Conservation (phyloP, 1,140 invertebrate genomes). For the Sarcophaga peregrina region DNA sequence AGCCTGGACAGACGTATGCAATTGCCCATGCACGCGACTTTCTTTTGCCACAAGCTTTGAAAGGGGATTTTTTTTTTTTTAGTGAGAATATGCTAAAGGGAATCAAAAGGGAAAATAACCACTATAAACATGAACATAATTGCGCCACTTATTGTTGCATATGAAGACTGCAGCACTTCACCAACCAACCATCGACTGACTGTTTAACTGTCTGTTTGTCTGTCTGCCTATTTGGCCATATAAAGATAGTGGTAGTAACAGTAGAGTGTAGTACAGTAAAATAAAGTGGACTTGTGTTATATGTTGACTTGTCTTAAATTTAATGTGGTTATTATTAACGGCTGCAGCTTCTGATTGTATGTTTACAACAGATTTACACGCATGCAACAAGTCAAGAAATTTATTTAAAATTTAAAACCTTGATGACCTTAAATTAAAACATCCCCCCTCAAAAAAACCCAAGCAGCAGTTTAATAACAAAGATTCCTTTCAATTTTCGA, state of each 20-base stretch:
- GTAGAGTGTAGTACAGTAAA: not conserved
- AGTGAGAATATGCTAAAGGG: not conserved
- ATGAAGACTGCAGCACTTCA: not conserved
- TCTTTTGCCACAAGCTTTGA: not conserved
- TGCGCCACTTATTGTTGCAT: slow-evolving; percentile 9
- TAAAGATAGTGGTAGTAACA: too few species aligned
- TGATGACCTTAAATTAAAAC: slow-evolving; percentile 8
- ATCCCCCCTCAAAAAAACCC: too few species aligned
- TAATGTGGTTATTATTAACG: not conserved
- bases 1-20: not conserved
- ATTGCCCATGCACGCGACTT: slow-evolving; percentile 17
- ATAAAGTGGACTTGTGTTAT: not conserved
- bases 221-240: too few species aligned
- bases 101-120: not conserved
- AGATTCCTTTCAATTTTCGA: too few species aligned
- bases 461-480: too few species aligned
- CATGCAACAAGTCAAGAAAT: not conserved
- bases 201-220: too few species aligned
- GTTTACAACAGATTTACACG: slow-evolving; percentile 18
- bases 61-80: too few species aligned
- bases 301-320: not conserved
- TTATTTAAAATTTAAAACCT: not conserved
- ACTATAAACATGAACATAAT: slow-evolving; percentile 19
- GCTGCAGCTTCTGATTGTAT: not conserved
- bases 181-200: not conserved